phyloP scores from a whole-genome alignment of 1,140 invertebrate genomes.

The Pteromalus puparum region DNA sequence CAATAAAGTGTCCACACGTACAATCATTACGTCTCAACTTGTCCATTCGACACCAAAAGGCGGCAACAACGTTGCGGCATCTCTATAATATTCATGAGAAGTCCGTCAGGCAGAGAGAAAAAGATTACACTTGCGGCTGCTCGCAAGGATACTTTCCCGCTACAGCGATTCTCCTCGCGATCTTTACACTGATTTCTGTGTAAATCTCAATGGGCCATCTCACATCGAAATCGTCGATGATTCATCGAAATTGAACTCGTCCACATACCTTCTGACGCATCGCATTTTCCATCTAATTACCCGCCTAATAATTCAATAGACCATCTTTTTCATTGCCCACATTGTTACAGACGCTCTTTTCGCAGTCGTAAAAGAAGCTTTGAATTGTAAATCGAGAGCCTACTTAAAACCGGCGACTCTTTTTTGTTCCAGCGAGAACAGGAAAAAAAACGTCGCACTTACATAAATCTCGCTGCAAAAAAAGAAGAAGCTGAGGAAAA shows the following conservation, averaged over 20 bases:
- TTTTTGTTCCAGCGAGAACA: background rate
- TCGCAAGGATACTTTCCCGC: conserved; percentile 26
- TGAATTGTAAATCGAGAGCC: background rate
- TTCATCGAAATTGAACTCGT: conserved; percentile 61
- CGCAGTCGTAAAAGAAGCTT: background rate
- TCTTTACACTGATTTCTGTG: background rate
- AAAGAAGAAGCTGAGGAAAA: background rate
- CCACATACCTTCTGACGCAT: no score
- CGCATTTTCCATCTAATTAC: no score
- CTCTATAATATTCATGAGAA: conserved; percentile 22
- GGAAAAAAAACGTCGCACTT: no score
- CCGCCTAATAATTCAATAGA: background rate
- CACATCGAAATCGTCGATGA: background rate
- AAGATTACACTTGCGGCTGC: conserved; percentile 16
- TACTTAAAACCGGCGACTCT: background rate
- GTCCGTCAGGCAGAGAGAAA: conserved; percentile 27
- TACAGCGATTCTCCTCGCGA: background rate
- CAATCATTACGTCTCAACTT: conserved; percentile 34
- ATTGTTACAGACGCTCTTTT: background rate
- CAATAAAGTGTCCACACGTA: background rate
- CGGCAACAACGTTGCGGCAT: conserved; percentile 23
- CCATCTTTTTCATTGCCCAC: background rate
- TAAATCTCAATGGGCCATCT: conserved; percentile 11
- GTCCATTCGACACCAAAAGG: background rate
- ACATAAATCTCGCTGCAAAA: background rate